phyloP scores from a whole-genome alignment of 2,113 vertebrate species.

The Crotophaga sulcirostris region DNA sequence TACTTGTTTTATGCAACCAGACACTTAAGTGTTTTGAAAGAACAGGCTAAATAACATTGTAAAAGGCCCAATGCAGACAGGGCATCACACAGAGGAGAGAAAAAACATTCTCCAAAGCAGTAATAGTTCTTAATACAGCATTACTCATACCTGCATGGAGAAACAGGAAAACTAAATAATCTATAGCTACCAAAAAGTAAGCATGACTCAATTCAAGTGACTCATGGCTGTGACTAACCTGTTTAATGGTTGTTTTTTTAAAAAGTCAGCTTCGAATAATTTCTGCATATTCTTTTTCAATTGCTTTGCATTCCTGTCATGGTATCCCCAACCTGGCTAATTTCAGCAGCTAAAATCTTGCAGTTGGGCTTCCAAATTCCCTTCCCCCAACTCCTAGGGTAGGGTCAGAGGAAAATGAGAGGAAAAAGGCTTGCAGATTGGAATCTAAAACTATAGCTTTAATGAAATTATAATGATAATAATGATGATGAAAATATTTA shows the following conservation, averaged over 20 bases:
- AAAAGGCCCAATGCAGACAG: neutral
- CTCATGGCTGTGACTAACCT: slow-evolving; percentile 47
- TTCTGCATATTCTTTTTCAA: neutral
- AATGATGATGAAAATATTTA: too few species aligned
- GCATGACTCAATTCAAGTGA: slow-evolving; percentile 29
- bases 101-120: neutral
- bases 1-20: neutral
- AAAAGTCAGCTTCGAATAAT: neutral
- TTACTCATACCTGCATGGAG: neutral
- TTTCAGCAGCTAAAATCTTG: too few species aligned
- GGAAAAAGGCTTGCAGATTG: too few species aligned
- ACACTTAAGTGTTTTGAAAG: neutral
- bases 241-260: neutral
- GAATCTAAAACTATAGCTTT: too few species aligned
- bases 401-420: too few species aligned
- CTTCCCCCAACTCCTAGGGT: too few species aligned
- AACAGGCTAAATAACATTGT: neutral
- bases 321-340: too few species aligned
- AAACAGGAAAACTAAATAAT: neutral
- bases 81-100: neutral
- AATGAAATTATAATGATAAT: too few species aligned
- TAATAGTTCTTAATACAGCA: neutral
- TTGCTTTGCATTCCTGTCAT: neutral
- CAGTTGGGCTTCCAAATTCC: too few species aligned
- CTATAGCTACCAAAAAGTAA: neutral